Base-by-base conservation (phyloP, 2,113 vertebrate species). In the Toxotes jaculatrix region DNA sequence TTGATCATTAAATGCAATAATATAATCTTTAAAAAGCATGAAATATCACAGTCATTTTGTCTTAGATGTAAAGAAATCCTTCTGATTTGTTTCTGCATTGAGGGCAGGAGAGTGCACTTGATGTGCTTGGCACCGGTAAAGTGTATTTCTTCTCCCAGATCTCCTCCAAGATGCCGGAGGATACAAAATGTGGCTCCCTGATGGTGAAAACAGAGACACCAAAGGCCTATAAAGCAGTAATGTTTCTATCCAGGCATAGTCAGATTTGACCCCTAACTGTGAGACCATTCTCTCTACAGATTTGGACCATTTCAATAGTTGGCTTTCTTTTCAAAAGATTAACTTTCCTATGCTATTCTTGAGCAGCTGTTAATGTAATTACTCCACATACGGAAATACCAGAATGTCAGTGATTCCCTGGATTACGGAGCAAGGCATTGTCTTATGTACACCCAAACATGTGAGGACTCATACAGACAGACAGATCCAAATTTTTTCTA, bases 331-430 rank as follows among this genome's bases (percentile, higher is more conserved):
- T 83, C 81, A 87, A 86, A 87, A 83, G 76, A 90, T 86, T 79
- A 77, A 86, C 85, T 91, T 93, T 88, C 89, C 78, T 43, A 49
- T 49, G 53, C 77, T 82, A 69, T 88, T 84, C 65, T 78, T 75
- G 73, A 88, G 84, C 90, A 93, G 90, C 91, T 94, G 93, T 86
- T 92, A 89, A 90, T 90, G 83, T 66, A 84, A 77, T 93, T 86
- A 78, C 74, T 89, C 62, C 61, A 47, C 86, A 88, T 74, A 89
- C 76, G 87, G 87, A 94, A 92, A 88, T 90, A 79, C 82, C 87
- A 89, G 83, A 90, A 83, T 89, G 80, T 89, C 85, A 88, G 78
- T 19, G 60, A 88, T 85, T 91, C 88, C 80, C 86, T 91, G 75
- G 86, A 88, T 92, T 87, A 80, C 45, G 56, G 77, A 67, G 87